These are phyloP conservation scores for Berghia stephanieae DNA, from an alignment of 1,140 invertebrate species.

Conservation along the genomic window DNA sequence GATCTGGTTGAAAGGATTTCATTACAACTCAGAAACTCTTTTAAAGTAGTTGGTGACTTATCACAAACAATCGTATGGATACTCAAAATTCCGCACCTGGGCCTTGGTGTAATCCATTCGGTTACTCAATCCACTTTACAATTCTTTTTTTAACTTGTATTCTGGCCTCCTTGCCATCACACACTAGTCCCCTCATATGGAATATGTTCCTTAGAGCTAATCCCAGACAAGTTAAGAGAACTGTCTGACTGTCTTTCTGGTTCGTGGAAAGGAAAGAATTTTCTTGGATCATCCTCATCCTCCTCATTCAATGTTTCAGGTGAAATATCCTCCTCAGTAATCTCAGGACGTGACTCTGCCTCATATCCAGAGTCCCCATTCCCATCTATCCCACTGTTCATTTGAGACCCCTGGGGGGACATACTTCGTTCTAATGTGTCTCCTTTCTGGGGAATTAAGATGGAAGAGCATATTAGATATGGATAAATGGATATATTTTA, in stretches of 20 bases:
- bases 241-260: slow-evolving; percentile 3
- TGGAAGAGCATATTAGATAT: too few species aligned
- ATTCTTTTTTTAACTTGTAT: too few species aligned
- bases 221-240: background rate
- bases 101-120: too few species aligned
- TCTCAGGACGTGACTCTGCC: slow-evolving; percentile 51
- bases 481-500: too few species aligned
- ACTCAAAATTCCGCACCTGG: too few species aligned
- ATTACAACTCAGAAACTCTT: too few species aligned
- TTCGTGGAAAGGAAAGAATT: slow-evolving; percentile 20
- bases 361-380: slow-evolving; percentile 56
- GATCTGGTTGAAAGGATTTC: too few species aligned
- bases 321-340: slow-evolving; percentile 46
- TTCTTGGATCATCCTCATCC: slow-evolving; percentile 6
- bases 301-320: slow-evolving; percentile 31
- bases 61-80: too few species aligned
- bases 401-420: slow-evolving; percentile 27
- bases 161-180: slow-evolving; percentile 10
- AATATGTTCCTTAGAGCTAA: slow-evolving; percentile 12
- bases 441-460: slow-evolving; percentile 15
- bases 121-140: too few species aligned
- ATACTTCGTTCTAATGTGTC: slow-evolving; percentile 19
- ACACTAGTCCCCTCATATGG: slow-evolving; percentile 24
- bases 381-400: slow-evolving; percentile 40
- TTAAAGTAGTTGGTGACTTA: too few species aligned